Base-by-base conservation (phyloP, 2,888 invertebrate genomes). In the Osmoderma eremita region DNA sequence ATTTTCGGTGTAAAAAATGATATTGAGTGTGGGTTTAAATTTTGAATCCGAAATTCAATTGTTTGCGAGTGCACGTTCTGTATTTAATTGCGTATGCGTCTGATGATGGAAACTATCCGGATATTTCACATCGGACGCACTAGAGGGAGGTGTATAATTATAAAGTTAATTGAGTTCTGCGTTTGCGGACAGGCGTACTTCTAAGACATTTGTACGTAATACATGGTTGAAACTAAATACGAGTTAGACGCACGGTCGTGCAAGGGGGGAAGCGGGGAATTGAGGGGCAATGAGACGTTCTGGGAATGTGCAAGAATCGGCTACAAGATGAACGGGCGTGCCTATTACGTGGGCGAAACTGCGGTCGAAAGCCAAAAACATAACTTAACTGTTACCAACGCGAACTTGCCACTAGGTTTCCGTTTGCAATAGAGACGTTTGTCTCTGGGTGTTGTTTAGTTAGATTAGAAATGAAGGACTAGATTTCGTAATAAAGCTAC, bases 361-460 rank as follows among this genome's bases (percentile, higher is more conserved):
- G 58, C 45, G 58, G 58, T 58, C 58, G 15, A 58, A 58, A 58
- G 58, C 58, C 58, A 42, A 58, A 58, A 58, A 58, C 58, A 58
- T 58, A 58, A 58, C 56, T 24, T 58, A 58, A 42, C 58, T 45
- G 58, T 58, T 42, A 45, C 58, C 58, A 58, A 58, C 45, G 42
- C 45, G 24, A 42, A 24, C 58, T 58, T 45, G 58, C 15, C 30
- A 10, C 5, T 24, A 24, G 3, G 56, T 41, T 58, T 42, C 42
- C 42, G 24, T 58, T 41, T 58, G 22, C 42, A 42, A 58, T 58
- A 42, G 17, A 58, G 58, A 58, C 45, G 24, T 42, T 24, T 24
- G 15, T 24, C 1, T 3, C 30, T 30, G n/a, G n/a, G n/a, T n/a
- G n/a, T n/a, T n/a, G n/a, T n/a, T n/a, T n/a, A n/a, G n/a, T n/a